A percentile compares a stretch with the other conserved stretches of the same genome.
phyloP scores from a whole-genome alignment of 2,888 invertebrate species.

The Linnaemya vulpina region DNA sequence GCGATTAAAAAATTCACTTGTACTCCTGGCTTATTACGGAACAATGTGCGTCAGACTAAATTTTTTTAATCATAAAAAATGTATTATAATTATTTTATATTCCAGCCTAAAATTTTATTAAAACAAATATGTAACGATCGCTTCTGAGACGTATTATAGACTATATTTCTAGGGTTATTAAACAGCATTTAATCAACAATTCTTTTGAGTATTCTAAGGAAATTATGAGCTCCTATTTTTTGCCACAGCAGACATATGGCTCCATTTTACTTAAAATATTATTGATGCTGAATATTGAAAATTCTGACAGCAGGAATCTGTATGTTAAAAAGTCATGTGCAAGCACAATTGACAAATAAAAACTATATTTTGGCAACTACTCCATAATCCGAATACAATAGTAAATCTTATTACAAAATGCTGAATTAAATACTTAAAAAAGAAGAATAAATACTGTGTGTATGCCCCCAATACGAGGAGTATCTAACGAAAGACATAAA shows the following conservation, averaged over 20 bases:
- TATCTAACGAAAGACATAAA: constrained; percentile 4
- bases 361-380: constrained; percentile 57
- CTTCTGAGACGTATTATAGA: no score
- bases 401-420: constrained; percentile 50
- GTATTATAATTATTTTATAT: no score
- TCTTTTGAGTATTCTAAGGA: not conserved
- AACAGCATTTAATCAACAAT: no score
- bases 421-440: constrained; percentile 11
- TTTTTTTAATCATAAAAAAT: no score
- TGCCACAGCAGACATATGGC: constrained; percentile 14
- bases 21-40: no score
- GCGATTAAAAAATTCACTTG: no score
- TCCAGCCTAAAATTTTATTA: no score
- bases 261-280: constrained; percentile 45
- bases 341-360: constrained; percentile 53
- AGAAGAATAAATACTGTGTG: constrained; percentile 47
- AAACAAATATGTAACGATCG: no score
- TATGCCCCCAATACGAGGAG: constrained; percentile 44
- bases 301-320: constrained; percentile 27
- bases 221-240: not conserved
- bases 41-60: no score
- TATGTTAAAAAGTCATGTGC: constrained; percentile 21
- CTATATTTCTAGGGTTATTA: not conserved
- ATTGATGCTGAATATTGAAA: constrained; percentile 35
- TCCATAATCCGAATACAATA: constrained; percentile 24